Conservation (phyloP, 2,888 invertebrate species). For the Gasteruption jaculator region DNA sequence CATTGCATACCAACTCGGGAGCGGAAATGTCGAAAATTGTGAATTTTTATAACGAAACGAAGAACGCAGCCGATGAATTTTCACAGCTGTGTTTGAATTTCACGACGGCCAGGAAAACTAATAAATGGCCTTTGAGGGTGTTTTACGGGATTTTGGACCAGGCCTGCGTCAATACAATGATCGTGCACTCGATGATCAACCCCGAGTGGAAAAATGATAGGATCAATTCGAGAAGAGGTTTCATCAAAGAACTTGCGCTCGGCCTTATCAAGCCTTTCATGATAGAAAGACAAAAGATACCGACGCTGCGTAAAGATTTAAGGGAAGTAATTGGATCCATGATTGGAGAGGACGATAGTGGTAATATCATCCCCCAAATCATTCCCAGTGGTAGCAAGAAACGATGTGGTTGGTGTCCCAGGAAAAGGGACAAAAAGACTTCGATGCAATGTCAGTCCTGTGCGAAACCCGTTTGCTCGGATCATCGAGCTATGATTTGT, state of each 20-base stretch:
- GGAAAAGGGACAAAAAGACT: slow-evolving; percentile 13
- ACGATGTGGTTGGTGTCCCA: slow-evolving; percentile 13
- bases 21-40: slow-evolving; percentile 22
- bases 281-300: slow-evolving; percentile 10
- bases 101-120: slow-evolving; percentile 17
- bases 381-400: slow-evolving; percentile 12
- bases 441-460: slow-evolving; percentile 12
- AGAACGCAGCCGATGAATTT: slow-evolving; percentile 23
- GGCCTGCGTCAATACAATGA: slow-evolving; percentile 21
- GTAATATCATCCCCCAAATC: no score
- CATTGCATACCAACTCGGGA: slow-evolving; percentile 14
- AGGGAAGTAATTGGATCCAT: slow-evolving; percentile 10
- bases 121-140: slow-evolving; percentile 23
- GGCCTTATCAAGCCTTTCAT: slow-evolving; percentile 11
- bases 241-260: slow-evolving; percentile 14
- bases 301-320: slow-evolving; percentile 12
- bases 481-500: slow-evolving; percentile 16
- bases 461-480: slow-evolving; percentile 13
- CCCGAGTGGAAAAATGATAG: slow-evolving; percentile 12
- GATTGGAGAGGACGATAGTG: slow-evolving; percentile 12
- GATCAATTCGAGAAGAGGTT: slow-evolving; percentile 10
- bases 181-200: slow-evolving; percentile 14
- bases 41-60: slow-evolving; percentile 23
- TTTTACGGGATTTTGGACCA: slow-evolving; percentile 26
- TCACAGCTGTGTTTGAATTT: slow-evolving; percentile 22